A percentile compares a stretch with the other conserved stretches of the same genome.
Conservation (phyloP, 2,113 vertebrate genomes). For the Prinia subflava region DNA sequence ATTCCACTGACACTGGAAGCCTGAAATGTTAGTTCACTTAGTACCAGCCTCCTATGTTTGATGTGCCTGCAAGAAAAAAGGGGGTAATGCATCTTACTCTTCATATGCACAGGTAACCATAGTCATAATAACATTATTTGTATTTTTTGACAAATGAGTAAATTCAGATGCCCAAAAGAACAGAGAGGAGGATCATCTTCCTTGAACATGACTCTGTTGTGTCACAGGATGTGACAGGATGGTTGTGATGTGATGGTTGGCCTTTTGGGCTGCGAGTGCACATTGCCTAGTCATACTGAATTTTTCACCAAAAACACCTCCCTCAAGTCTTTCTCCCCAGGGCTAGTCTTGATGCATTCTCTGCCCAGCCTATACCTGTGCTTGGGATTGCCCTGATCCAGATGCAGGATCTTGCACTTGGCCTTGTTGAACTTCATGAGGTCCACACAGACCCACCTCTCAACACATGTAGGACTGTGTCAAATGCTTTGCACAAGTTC, state of each 20-base stretch:
- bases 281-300: background rate
- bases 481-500: background rate
- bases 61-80: background rate
- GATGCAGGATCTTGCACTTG: background rate
- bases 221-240: background rate
- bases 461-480: background rate
- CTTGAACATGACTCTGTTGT: background rate
- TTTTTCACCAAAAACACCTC: background rate
- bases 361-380: background rate
- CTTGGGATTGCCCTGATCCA: background rate
- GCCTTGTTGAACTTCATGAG: background rate
- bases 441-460: background rate
- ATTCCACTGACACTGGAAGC: background rate
- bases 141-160: background rate
- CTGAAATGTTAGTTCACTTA: background rate
- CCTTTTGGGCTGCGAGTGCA: background rate
- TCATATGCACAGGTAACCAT: rapidly evolving
- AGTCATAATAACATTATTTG: background rate
- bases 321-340: background rate
- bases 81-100: rapidly evolving
- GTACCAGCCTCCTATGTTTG: background rate
- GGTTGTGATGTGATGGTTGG: no score
- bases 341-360: background rate
- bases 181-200: background rate
- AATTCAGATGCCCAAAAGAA: background rate